Base-by-base conservation (phyloP, 2,113 vertebrate genomes). In the Tragulus kanchil region DNA sequence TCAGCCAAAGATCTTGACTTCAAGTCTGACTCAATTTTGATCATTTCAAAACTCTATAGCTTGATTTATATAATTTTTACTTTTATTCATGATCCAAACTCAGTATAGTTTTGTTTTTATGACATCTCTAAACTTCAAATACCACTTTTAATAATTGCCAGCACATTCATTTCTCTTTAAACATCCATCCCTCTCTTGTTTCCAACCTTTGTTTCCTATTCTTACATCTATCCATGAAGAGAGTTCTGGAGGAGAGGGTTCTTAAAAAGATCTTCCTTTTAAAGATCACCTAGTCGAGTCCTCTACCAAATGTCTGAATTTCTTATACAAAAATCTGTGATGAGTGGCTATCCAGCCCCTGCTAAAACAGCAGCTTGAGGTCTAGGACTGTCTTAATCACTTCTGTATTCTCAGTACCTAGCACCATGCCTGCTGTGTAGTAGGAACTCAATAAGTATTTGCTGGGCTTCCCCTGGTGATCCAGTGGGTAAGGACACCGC, bases 331-430 rank as follows among this genome's bases (percentile, higher is more conserved):
- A 92, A 67, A 54, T 75, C 25, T 25, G 36, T 48, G 5, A 75
- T 5, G 58, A 85, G 81, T 54, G 26, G 28, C 71, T 88, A 64
- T 21, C 77, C 4, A 61, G 50, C 48, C 65, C 90, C 61, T 61
- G 15, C 48, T 52, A 28, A 11, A 86, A 94, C 4, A 79, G 71
- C 73, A 91, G 97, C 17, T 26, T 42, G 6, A 94, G 3, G 36
- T 48, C 75, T 83, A 92, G 42, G 65, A 69, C 42, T 54, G 36
- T 25, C n/a, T 62, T 90, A 62, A 50, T 64, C 42, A 79, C 65
- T 64, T 94, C 77, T 79, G 10, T 69, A 96, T 89, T 97, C 79
- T 83, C 59, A 95, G 69, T 69, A 79, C 19, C 48, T 82, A 93
- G 50, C 31, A 78, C 61, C 31, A 82, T 26, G 58, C 36, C 65